Evolutionary conservation across 1,140 invertebrate species (phyloP).

Genomic region (Ceratina calcarata): DNA sequence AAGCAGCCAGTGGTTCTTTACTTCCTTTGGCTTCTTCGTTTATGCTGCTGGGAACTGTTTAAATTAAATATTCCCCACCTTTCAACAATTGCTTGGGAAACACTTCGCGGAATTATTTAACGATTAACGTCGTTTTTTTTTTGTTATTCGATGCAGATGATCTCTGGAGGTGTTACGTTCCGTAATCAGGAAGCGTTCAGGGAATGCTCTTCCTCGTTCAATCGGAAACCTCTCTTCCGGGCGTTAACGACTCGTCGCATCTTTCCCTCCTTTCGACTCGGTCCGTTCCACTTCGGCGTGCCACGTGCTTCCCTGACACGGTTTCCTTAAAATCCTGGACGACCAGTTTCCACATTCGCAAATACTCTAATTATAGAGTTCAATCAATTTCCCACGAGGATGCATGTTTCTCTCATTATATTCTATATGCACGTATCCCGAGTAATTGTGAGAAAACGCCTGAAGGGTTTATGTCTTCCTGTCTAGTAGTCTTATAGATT

Average conservation of each 20-base stretch:
- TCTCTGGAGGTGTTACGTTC: too few relatives aligned
- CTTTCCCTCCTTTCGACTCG: conserved; percentile 2
- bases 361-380: not conserved
- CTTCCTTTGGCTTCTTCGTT: too few relatives aligned
- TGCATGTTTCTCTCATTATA: too few relatives aligned
- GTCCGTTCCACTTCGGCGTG: conserved; percentile 46
- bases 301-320: conserved; percentile 51
- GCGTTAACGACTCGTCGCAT: conserved; percentile 28
- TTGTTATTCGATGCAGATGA: too few relatives aligned
- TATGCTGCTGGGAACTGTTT: not conserved
- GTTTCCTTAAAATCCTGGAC: not conserved
- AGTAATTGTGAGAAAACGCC: too few relatives aligned
- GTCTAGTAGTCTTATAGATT: too few relatives aligned
- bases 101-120: too few relatives aligned
- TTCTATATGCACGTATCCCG: too few relatives aligned
- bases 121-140: too few relatives aligned
- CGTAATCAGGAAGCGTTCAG: not conserved
- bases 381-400: too few relatives aligned
- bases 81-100: too few relatives aligned
- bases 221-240: conserved; percentile 1
- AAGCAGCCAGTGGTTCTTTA: not conserved
- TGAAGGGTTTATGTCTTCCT: too few relatives aligned
- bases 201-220: not conserved
- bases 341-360: not conserved
- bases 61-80: not conserved